Evolutionary conservation across 2,113 vertebrate species (phyloP).

Genomic region (Phylloscopus trochiloides): DNA sequence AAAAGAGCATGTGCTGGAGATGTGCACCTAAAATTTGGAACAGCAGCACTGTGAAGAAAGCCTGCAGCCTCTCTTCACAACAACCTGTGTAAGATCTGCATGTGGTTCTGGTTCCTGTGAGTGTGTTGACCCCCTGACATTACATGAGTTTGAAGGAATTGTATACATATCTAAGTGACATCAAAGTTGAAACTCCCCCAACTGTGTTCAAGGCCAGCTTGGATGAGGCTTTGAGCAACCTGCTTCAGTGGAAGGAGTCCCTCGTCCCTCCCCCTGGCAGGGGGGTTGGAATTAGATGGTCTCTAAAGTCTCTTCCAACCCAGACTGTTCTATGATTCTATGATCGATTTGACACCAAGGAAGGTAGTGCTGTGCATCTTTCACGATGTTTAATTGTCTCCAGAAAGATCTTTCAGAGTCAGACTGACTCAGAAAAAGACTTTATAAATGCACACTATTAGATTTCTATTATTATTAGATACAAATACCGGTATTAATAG

Average conservation of each 20-base stretch:
- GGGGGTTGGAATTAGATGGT: not conserved
- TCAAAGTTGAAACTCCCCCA: not conserved
- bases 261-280: not conserved
- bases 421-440: not conserved
- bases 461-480: not conserved
- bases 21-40: not conserved
- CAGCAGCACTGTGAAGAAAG: not conserved
- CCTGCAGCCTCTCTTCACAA: not conserved
- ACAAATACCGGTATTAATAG: not conserved
- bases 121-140: not conserved
- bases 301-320: not conserved
- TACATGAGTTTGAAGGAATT: not conserved
- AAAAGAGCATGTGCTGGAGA: not conserved
- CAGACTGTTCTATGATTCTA: accelerated
- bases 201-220: not conserved
- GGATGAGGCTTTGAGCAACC: not conserved
- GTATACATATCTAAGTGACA: not conserved
- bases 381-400: not conserved
- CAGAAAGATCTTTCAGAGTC: not conserved
- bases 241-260: not conserved
- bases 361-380: not conserved
- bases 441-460: not conserved
- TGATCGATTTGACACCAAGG: not conserved
- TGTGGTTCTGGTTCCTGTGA: not conserved
- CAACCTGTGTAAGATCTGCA: accelerated